Evolutionary conservation across 2,888 invertebrate species (phyloP), one percentile per base, ranked within the genome.

Genomic region (Dasysyrphus albostriatus): DNA sequence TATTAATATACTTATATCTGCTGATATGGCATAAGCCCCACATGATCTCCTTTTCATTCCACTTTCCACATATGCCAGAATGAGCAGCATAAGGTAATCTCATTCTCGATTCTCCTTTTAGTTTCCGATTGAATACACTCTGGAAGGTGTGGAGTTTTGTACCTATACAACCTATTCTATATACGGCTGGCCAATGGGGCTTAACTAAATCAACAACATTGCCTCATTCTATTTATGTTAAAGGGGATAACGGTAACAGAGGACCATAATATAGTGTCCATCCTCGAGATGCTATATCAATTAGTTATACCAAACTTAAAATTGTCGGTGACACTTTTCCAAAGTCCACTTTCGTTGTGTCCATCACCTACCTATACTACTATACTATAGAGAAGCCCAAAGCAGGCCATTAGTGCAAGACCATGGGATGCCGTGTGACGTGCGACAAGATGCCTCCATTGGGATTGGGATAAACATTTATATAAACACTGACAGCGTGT

Each of bases 391-490:
- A 61, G 19, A 39, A 42, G 61, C 5, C 14, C 63, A 63, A 51
- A 63, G 44, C 59, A 76, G 39, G 54, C 63, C 76, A 76, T 82
- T 82, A 76, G 70, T 56, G 37, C 39, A 63, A 54, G 29, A 63
- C 16, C 61, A 61, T 59, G 58, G 70, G 34, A 44, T 34, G 51
- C 12, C 3, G 67, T 74, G 24, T 47, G 39, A 47, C 63, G 24
- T 49, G 59, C 77, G 34, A 56, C 42, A 58, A 78, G 83, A 73
- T 83, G 49, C 61, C 79, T 75, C 65, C 70, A 70, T 78, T 72
- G 61, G 81, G 76, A 70, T 78, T 72, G 61, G 81, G 76, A 81
- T 77, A 69, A 85, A 76, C 81, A 76, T 76, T 80, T 80, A 59
- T 67, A 76, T 75, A 76, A 80, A 76, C 80, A 67, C 65, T 73